Conservation (phyloP, 1,140 invertebrate genomes). For the Leptinotarsa defecta region DNA sequence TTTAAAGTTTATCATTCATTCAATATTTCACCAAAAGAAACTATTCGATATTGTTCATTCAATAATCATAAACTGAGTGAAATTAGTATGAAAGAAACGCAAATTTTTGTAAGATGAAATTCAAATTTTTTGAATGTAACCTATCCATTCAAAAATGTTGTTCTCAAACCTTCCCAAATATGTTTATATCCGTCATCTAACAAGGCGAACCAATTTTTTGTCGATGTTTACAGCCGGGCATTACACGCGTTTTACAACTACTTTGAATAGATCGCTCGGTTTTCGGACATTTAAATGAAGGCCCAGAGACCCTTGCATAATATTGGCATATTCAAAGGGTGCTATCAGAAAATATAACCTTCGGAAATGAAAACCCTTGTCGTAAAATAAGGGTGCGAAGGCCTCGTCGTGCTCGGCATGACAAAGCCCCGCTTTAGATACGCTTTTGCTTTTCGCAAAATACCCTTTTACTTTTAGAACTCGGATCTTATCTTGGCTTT, state of each 20-base stretch:
- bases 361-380: constrained; percentile 51
- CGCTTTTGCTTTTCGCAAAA: constrained; percentile 52
- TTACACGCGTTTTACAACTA: constrained; percentile 25
- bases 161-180: too few species aligned
- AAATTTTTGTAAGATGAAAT: too few species aligned
- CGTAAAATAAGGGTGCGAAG: constrained; percentile 47
- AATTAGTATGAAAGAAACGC: too few species aligned
- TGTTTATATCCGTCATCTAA: not conserved
- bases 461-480: constrained; percentile 49
- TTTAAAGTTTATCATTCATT: too few species aligned
- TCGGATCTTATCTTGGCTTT: constrained; percentile 29
- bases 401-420: constrained; percentile 42
- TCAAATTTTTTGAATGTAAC: too few species aligned
- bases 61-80: too few species aligned
- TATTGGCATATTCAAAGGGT: constrained; percentile 48
- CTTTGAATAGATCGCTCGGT: constrained; percentile 12
- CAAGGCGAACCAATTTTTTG: constrained; percentile 11
- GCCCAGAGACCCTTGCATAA: constrained; percentile 37
- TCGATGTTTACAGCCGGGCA: constrained; percentile 23
- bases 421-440: constrained; percentile 49
- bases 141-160: too few species aligned
- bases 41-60: too few species aligned
- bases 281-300: constrained; percentile 28
- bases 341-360: constrained; percentile 51
- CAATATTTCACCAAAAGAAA: too few species aligned